phyloP scores from a whole-genome alignment of 1,140 invertebrate species.

The Leucophenga varia region DNA sequence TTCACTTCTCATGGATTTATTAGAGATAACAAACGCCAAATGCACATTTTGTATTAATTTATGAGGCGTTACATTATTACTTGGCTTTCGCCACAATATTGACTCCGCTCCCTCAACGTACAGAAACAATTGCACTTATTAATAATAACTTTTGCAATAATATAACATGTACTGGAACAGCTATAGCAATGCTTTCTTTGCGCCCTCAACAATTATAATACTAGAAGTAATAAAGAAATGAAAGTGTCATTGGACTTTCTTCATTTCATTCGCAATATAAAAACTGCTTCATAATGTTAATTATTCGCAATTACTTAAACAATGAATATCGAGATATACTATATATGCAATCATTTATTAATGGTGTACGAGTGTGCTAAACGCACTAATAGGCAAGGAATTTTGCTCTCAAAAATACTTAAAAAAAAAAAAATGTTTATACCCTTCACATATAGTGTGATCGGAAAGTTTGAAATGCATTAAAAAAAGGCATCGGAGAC shows the following conservation, averaged over 20 bases:
- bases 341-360: constrained; percentile 29
- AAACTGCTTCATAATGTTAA: constrained; percentile 51
- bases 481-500: too few species aligned
- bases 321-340: constrained; percentile 19
- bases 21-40: constrained; percentile 20
- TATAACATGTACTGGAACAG: too few species aligned
- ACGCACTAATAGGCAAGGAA: too few species aligned
- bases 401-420: too few species aligned
- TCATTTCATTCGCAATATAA: constrained; percentile 30
- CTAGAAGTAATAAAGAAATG: constrained; percentile 6
- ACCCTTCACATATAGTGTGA: too few species aligned
- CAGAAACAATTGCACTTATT: constrained; percentile 6
- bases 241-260: constrained; percentile 50
- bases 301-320: constrained; percentile 41
- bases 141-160: constrained; percentile 11
- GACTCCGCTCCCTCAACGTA: constrained; percentile 13
- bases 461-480: too few species aligned
- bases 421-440: too few species aligned
- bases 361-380: constrained; percentile 4
- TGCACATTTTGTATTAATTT: constrained; percentile 50
- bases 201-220: not conserved
- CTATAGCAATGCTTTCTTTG: constrained; percentile 11
- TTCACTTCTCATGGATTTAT: constrained; percentile 29
- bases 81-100: constrained; percentile 41
- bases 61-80: constrained; percentile 45